Conservation (phyloP, 2,113 vertebrate genomes). For the Addax nasomaculatus region DNA sequence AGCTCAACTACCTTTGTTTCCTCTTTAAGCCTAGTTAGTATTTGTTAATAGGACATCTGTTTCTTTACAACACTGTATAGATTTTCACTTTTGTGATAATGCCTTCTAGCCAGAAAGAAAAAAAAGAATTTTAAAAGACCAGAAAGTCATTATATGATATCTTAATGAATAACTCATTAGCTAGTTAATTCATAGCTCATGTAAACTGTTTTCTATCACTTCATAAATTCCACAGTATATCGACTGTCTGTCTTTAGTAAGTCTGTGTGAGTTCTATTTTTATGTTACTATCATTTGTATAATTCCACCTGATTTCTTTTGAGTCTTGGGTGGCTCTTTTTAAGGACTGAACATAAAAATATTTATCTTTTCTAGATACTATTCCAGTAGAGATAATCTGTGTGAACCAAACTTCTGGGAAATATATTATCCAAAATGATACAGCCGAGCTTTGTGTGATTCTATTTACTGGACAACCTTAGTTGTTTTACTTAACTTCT, state of each 20-base stretch:
- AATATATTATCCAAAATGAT: not conserved
- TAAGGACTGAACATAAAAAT: not conserved
- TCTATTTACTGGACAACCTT: not conserved
- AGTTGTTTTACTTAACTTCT: not conserved
- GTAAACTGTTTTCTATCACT: slow-evolving; percentile 5
- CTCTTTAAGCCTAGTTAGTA: not conserved
- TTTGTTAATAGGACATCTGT: not conserved
- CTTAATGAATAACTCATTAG: not conserved
- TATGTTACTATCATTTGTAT: slow-evolving; percentile 12
- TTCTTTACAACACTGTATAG: not conserved
- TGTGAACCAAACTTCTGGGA: not conserved
- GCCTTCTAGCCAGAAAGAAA: not conserved
- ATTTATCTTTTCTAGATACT: not conserved
- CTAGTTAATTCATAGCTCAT: not conserved
- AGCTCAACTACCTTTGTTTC: not conserved
- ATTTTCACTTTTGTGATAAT: slow-evolving; percentile 42
- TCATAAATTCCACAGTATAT: slow-evolving; percentile 1
- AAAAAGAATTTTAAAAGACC: not conserved
- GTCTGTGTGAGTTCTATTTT: not conserved
- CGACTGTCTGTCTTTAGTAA: not conserved
- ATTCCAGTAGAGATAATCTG: not conserved
- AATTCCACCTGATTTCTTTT: not conserved
- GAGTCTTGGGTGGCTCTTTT: not conserved
- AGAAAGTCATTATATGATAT: not conserved
- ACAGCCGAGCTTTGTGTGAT: not conserved